phyloP scores from a whole-genome alignment of 2,888 invertebrate species.

The Globia sparganii region DNA sequence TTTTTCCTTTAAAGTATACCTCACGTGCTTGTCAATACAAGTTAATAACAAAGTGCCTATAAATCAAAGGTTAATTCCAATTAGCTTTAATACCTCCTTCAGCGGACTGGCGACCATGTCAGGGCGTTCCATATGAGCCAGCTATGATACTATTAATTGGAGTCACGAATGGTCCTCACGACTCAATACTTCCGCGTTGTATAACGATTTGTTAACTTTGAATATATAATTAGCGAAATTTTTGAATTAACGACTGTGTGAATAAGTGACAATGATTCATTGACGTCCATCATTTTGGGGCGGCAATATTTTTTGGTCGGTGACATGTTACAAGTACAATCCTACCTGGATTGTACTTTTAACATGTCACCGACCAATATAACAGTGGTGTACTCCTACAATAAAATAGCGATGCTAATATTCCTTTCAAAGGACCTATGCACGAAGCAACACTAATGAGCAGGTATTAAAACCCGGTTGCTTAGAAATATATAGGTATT shows the following conservation, averaged over 20 bases:
- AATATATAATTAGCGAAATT: conserved; percentile 67
- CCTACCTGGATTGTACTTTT: too few species aligned
- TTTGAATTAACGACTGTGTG: conserved; percentile 34
- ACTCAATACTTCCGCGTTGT: conserved; percentile 64
- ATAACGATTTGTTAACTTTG: conserved; percentile 61
- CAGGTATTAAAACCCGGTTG: not conserved
- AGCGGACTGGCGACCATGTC: conserved; percentile 43
- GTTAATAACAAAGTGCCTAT: not conserved
- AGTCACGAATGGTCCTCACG: conserved; percentile 65
- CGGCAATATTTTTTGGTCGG: not conserved
- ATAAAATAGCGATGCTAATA: not conserved
- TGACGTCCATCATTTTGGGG: conserved; percentile 10
- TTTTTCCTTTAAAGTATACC: conserved; percentile 14
- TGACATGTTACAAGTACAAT: not conserved
- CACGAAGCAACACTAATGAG: not conserved
- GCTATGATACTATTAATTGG: conserved; percentile 26
- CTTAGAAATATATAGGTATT: too few species aligned
- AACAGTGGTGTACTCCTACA: too few species aligned
- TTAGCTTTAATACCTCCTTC: conserved; percentile 18
- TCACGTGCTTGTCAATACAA: not conserved
- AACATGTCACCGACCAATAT: too few species aligned
- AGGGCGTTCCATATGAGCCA: conserved; percentile 37
- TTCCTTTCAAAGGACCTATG: not conserved
- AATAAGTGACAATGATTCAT: conserved; percentile 35
- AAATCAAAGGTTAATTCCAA: conserved; percentile 38